Conservation (phyloP, 2,888 invertebrate species). For the Drosophila fulvimacula region DNA sequence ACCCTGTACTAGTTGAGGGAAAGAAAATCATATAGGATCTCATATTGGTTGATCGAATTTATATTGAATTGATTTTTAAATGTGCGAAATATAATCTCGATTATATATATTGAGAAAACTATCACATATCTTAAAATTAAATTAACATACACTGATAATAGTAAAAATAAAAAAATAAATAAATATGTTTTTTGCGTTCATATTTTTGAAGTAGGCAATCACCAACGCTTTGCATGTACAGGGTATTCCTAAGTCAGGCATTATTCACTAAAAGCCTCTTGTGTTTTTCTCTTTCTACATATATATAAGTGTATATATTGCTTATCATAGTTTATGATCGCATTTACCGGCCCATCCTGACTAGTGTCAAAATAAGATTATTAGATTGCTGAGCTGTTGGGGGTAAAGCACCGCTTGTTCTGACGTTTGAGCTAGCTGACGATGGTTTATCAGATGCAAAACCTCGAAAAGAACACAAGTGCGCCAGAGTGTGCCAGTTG, state of each 20-base stretch:
- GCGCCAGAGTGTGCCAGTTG: neutral
- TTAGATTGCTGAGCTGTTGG: conserved; percentile 15
- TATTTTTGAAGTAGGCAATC: neutral
- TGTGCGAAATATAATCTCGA: too few species aligned
- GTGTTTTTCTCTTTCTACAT: neutral
- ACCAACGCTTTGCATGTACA: neutral
- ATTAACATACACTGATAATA: too few species aligned
- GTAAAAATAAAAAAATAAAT: too few species aligned
- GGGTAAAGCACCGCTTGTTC: conserved; percentile 27
- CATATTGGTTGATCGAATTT: neutral
- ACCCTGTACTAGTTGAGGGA: conserved; percentile 1
- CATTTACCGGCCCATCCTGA: conserved; percentile 10
- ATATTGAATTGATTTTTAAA: neutral
- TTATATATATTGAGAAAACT: too few species aligned
- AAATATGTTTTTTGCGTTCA: too few species aligned
- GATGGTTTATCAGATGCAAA: conserved; percentile 11
- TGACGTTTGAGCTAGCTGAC: conserved; percentile 6
- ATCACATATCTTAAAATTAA: too few species aligned
- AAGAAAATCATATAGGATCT: neutral
- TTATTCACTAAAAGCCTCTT: neutral
- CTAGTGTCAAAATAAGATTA: conserved; percentile 22
- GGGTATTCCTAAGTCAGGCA: neutral
- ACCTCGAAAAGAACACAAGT: neutral
- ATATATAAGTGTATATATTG: neutral
- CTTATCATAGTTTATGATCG: conserved; percentile 12